phyloP scores from a whole-genome alignment of 1,140 invertebrate genomes.

The Ostrea edulis region DNA sequence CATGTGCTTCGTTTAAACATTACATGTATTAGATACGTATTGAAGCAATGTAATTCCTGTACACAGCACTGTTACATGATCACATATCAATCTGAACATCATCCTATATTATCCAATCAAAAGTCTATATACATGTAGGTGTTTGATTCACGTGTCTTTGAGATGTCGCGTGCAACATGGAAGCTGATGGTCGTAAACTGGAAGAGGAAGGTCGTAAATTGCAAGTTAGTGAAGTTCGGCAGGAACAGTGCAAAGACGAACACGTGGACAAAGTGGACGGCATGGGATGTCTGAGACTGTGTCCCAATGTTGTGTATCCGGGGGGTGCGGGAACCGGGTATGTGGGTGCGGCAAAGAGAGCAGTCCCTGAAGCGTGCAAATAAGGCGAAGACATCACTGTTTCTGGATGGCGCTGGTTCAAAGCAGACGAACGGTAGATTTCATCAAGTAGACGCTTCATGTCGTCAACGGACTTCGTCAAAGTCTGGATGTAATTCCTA shows the following conservation, averaged over 20 bases:
- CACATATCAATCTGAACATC: too few species aligned
- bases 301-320: slow-evolving; percentile 2
- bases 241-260: background rate
- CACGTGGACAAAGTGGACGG: background rate
- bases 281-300: background rate
- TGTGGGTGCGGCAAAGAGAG: background rate
- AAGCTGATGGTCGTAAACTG: background rate
- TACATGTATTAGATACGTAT: too few species aligned
- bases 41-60: too few species aligned
- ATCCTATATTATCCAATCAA: too few species aligned
- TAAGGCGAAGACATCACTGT: background rate
- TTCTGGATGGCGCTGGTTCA: background rate
- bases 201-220: too few species aligned
- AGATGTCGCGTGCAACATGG: background rate
- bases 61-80: too few species aligned
- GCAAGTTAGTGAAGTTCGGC: background rate
- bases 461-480: slow-evolving; percentile 69
- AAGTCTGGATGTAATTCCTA: slow-evolving; percentile 72
- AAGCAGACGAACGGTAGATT: slow-evolving; percentile 52
- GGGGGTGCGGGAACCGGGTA: background rate
- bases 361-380: background rate
- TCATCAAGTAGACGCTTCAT: slow-evolving; percentile 68
- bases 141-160: background rate
- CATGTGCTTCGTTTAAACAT: too few species aligned
- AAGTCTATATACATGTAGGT: background rate